Evolutionary conservation across 2,888 invertebrate species (phyloP), one percentile per base, ranked within the genome.

Genomic region (Caenorhabditis macrosperma): DNA sequence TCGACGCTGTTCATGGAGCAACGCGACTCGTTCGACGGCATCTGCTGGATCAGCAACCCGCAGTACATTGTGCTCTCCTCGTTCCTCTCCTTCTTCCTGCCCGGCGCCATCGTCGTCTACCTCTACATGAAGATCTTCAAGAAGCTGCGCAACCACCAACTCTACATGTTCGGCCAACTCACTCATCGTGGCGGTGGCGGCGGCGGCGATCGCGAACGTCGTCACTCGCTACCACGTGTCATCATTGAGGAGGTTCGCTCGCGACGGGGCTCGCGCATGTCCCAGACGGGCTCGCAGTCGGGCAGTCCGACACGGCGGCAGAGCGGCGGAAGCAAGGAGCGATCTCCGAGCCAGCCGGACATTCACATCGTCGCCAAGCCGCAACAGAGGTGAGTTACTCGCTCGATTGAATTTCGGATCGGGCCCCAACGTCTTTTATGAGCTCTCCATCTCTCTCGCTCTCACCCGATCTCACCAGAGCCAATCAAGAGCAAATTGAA

Each of bases 31-130:
- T 50, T 67, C 9, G 76, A 81, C 50, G 74, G 72, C 3, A 69
- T 82, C 20, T 88, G 88, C 54, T 88, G 88, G 88, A 86, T 88
- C 48, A 82, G 81, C 17, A 85, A 86, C 55, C 85, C 88, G 0
- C 87, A 88, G 54, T 88, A 88, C 64, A 81, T 88, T 46, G 85
- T 84, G 28, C 63, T 86, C 4, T 87, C 87, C 7, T 84, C 86
- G 17, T 81, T 87, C 22, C 60, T 87, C 5, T 84, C 87, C 59
- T 88, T 88, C 78, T 82, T 87, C 71, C 78, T 88, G 0, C 88
- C 88, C 20, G 88, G 87, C 22, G 81, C 71, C 28, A 83, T 87
- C 28, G 84, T 88, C 9, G 82, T 83, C 22, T 86, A 82, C 59
- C 67, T 88, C 17, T 88, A 88, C 63, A 81, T 83, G 54, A 88